Percentiles rank a stretch among this genome's conserved stretches.
phyloP scores from a whole-genome alignment of 2,797 vertebrate species.

The Sebastes taczanowskii region DNA sequence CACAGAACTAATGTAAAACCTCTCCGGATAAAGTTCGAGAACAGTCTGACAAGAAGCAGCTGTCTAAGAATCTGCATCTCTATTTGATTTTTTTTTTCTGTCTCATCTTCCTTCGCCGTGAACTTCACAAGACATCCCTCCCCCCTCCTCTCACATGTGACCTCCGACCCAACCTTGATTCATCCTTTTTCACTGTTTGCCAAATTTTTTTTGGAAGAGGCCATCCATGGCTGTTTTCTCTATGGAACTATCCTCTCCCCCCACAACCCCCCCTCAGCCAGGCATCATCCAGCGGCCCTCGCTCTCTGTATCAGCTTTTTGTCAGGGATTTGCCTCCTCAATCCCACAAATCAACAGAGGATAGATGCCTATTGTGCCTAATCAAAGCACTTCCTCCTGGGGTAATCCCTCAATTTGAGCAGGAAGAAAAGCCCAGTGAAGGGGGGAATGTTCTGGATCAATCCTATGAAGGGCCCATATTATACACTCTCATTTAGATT shows the following conservation, averaged over 20 bases:
- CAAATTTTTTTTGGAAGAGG: conserved; percentile 24
- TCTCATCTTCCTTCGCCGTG: conserved; percentile 1
- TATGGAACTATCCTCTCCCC: conserved; percentile 27
- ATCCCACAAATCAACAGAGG: conserved; percentile 87
- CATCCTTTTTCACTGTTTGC: conserved; percentile 37
- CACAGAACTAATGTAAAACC: not conserved
- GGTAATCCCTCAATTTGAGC: conserved; percentile 85
- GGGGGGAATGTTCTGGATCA: conserved; percentile 78
- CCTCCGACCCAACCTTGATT: conserved; percentile 48
- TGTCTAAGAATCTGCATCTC: conserved; percentile 25
- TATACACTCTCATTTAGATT: conserved; percentile 81
- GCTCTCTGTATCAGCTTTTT: conserved; percentile 76
- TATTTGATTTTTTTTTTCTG: not conserved
- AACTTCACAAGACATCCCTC: conserved; percentile 34
- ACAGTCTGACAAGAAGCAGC: not conserved
- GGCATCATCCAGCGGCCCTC: conserved; percentile 66
- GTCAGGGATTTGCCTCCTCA: conserved; percentile 82
- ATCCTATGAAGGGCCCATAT: conserved; percentile 78
- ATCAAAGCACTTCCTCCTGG: conserved; percentile 86
- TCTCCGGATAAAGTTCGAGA: not conserved
- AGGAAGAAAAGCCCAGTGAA: conserved; percentile 83
- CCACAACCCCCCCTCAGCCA: not conserved
- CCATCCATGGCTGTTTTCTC: conserved; percentile 45
- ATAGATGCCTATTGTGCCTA: conserved; percentile 85
- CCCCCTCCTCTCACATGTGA: conserved; percentile 24